phyloP scores from a whole-genome alignment of 2,797 vertebrate species.

The Eulemur coronatus region DNA sequence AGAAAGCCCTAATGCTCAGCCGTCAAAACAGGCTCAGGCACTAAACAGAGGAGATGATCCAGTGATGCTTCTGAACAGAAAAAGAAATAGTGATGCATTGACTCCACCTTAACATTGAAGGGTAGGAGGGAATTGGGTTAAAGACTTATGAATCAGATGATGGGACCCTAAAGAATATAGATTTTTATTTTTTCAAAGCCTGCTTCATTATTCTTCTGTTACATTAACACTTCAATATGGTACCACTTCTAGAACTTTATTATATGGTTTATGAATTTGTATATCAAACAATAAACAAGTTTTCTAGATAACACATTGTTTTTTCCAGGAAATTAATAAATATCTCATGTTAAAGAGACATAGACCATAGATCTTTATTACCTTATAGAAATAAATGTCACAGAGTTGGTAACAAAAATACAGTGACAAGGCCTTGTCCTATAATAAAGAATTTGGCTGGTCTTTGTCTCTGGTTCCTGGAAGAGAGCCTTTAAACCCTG shows the following conservation, averaged over 20 bases:
- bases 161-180: neutral
- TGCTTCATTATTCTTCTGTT: neutral
- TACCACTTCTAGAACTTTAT: neutral
- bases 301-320: neutral
- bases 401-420: slow-evolving; percentile 1
- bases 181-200: neutral
- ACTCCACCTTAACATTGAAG: neutral
- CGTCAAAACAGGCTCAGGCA: neutral
- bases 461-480: neutral
- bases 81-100: neutral
- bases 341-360: neutral
- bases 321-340: slow-evolving; percentile 32
- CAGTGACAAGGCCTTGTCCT: neutral
- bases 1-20: neutral
- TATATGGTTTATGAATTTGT: neutral
- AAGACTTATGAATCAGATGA: neutral
- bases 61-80: neutral
- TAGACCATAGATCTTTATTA: neutral
- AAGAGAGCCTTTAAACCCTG: neutral
- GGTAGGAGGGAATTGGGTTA: neutral
- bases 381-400: neutral
- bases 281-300: neutral
- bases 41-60: neutral
- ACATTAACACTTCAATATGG: neutral
- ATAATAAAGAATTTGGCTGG: neutral